Evolutionary conservation across 2,888 invertebrate genomes (phyloP).

Genomic region (Leptothorax acervorum): DNA sequence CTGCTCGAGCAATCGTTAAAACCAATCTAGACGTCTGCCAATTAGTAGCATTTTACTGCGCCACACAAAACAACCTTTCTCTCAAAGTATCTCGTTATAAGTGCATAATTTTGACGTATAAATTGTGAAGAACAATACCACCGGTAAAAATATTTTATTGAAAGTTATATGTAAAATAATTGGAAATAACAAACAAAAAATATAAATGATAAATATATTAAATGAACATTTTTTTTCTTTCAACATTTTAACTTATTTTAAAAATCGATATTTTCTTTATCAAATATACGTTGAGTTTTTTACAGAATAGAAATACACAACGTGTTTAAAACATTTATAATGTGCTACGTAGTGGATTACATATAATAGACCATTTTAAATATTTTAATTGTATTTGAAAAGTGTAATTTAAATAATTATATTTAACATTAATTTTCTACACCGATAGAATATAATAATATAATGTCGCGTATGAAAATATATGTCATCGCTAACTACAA

Average conservation of each 20-base stretch:
- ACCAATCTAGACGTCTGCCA: not conserved
- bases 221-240: too few relatives aligned
- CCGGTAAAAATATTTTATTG: conserved; percentile 5
- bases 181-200: not conserved
- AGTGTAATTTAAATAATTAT: conserved; percentile 1
- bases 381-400: not conserved
- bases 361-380: not conserved
- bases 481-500: not conserved
- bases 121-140: not conserved
- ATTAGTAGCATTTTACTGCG: not conserved
- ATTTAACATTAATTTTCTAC: not conserved
- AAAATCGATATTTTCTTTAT: too few relatives aligned
- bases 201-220: not conserved
- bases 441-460: not conserved
- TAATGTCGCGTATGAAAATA: not conserved
- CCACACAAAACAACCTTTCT: not conserved
- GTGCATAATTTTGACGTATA: not conserved
- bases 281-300: not conserved
- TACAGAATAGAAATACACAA: not conserved
- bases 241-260: too few relatives aligned
- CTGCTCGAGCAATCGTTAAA: conserved; percentile 1
- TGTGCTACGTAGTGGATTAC: too few relatives aligned
- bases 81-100: not conserved
- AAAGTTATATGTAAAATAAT: not conserved
- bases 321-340: not conserved